A percentile compares a stretch with the other conserved stretches of the same genome.
phyloP scores from a whole-genome alignment of 2,888 invertebrate species.

The Barypeithes pellucidus region DNA sequence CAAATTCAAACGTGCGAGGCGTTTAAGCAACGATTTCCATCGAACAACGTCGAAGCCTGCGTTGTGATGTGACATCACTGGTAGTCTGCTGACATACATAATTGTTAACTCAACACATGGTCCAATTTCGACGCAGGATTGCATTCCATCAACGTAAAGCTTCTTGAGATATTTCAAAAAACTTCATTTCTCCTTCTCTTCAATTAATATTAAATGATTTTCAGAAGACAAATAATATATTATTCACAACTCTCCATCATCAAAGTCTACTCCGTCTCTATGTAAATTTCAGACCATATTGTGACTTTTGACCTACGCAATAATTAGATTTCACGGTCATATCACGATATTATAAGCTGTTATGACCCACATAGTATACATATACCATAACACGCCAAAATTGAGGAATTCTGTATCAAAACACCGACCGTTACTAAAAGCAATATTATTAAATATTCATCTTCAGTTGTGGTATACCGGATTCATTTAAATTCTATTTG shows the following conservation, averaged over 20 bases:
- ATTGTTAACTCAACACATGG: no score
- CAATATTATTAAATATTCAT: constrained; percentile 6
- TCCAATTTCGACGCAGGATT: no score
- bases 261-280: not conserved
- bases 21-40: no score
- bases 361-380: not conserved
- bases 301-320: not conserved
- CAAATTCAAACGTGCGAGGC: no score
- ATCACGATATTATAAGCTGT: constrained; percentile 10
- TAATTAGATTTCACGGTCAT: constrained; percentile 10
- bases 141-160: no score
- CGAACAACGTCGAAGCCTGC: no score
- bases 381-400: not conserved
- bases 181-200: no score
- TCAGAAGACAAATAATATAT: not conserved
- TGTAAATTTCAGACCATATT: not conserved
- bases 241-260: not conserved
- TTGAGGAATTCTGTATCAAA: constrained; percentile 9
- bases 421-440: not conserved
- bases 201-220: not conserved
- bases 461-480: not conserved
- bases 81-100: no score
- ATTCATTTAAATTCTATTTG: constrained; percentile 13
- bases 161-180: no score
- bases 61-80: no score